phyloP scores from a whole-genome alignment of 1,140 invertebrate genomes.

The Xylocopa sonorina region DNA sequence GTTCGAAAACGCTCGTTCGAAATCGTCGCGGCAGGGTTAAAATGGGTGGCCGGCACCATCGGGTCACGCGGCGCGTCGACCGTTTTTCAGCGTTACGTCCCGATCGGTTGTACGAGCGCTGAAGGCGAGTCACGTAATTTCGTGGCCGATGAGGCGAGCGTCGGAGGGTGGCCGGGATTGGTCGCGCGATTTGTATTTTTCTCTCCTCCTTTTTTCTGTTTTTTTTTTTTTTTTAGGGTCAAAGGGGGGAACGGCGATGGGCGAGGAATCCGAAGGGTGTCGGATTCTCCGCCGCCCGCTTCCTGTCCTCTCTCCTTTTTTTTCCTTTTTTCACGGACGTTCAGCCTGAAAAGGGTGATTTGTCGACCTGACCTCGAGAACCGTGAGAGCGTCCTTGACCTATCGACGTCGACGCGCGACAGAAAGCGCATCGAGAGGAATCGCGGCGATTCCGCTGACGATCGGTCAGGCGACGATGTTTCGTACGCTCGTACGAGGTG shows the following conservation, averaged over 20 bases:
- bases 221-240: conserved; percentile 39
- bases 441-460: conserved; percentile 20
- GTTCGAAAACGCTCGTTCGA: conserved; percentile 15
- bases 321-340: conserved; percentile 57
- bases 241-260: conserved; percentile 50
- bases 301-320: conserved; percentile 17
- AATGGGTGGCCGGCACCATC: conserved; percentile 5
- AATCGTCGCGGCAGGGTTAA: conserved; percentile 25
- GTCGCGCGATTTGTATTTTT: conserved; percentile 46
- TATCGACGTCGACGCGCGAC: conserved; percentile 77
- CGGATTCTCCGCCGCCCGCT: conserved; percentile 28
- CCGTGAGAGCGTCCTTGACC: conserved; percentile 80
- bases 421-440: conserved; percentile 58
- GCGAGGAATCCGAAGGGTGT: conserved; percentile 34
- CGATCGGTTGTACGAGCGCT: conserved; percentile 12
- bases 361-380: conserved; percentile 81
- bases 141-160: conserved; percentile 44
- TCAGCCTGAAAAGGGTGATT: conserved; percentile 79
- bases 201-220: conserved; percentile 1
- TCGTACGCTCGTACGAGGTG: background rate
- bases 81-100: conserved; percentile 5
- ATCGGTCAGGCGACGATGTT: background rate
- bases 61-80: background rate
- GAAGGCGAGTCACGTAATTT: conserved; percentile 57
- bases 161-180: conserved; percentile 33